A percentile compares a stretch with the other conserved stretches of the same genome.
Conservation (phyloP, 2,113 vertebrate species). For the Anser cygnoides region DNA sequence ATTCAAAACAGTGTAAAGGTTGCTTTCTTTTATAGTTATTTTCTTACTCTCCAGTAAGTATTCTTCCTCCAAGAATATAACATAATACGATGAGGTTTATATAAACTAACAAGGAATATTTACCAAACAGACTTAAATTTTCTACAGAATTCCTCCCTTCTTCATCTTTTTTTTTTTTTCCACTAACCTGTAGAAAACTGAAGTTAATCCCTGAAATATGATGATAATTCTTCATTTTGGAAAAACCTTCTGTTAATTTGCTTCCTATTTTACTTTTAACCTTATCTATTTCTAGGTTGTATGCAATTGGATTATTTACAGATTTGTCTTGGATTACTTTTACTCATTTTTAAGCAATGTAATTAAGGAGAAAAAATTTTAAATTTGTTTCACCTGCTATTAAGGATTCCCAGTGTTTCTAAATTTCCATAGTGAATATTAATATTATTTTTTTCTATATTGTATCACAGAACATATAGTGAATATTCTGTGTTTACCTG, state of each 20-base stretch:
- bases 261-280: neutral
- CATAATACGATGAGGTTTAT: neutral
- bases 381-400: neutral
- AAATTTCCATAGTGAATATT: neutral
- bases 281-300: neutral
- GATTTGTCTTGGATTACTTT: neutral
- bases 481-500: rapidly evolving
- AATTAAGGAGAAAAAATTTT: neutral
- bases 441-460: no score
- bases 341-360: neutral
- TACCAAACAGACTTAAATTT: neutral
- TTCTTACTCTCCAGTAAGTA: neutral
- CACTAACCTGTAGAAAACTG: neutral
- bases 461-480: neutral
- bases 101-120: neutral
- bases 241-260: neutral
- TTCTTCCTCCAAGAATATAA: neutral
- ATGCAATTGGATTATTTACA: neutral
- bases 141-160: neutral
- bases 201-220: neutral
- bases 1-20: neutral
- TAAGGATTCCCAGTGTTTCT: neutral
- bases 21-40: neutral
- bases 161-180: neutral
- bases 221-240: neutral